Conservation (phyloP, 2,113 vertebrate genomes). For the Vulpes vulpes region DNA sequence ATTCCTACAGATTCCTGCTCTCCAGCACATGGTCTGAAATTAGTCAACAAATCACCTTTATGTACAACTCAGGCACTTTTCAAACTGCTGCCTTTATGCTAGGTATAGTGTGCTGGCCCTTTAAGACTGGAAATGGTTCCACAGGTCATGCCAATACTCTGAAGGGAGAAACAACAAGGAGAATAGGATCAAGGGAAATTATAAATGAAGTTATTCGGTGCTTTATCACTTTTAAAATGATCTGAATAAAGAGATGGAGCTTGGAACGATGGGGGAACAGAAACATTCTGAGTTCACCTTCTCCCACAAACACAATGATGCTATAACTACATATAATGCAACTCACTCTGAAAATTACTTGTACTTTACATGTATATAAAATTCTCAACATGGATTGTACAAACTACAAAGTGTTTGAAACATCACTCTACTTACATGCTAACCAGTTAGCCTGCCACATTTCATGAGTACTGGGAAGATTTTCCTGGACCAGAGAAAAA, state of each 20-base stretch:
- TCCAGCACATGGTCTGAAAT: background rate
- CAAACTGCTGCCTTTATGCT: background rate
- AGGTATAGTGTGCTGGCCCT: background rate
- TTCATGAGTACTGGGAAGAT: background rate
- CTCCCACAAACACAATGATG: too few species aligned
- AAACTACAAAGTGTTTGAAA: background rate
- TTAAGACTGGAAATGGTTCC: background rate
- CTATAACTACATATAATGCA: too few species aligned
- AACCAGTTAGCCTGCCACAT: background rate
- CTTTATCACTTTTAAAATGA: too few species aligned
- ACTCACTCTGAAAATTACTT: too few species aligned
- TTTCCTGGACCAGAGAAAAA: background rate
- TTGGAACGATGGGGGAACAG: too few species aligned
- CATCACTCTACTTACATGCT: background rate
- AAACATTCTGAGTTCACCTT: too few species aligned
- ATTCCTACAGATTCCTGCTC: background rate
- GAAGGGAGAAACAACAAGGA: too few species aligned
- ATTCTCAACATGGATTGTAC: background rate
- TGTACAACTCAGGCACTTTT: background rate
- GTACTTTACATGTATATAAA: background rate
- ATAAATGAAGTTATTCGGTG: too few species aligned
- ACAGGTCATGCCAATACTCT: too few species aligned
- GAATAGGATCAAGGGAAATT: too few species aligned
- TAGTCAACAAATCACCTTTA: background rate
- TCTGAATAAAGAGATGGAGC: too few species aligned